Percentiles rank a stretch among this genome's conserved stretches.
phyloP scores from a whole-genome alignment of 2,797 vertebrate species.

The Clarias pachynema region DNA sequence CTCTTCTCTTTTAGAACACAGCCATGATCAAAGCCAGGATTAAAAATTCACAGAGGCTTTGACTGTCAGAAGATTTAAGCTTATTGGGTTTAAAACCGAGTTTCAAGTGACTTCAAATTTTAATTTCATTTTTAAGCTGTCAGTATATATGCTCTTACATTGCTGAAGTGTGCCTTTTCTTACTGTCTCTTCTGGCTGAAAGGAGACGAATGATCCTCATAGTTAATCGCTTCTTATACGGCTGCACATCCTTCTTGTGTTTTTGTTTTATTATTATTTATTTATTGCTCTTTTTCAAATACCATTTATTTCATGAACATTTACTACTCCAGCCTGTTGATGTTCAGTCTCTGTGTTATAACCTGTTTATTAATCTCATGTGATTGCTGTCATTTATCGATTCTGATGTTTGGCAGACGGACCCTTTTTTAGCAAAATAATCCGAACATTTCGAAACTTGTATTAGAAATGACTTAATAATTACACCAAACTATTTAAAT shows the following conservation, averaged over 20 bases:
- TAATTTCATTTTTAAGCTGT: slow-evolving; percentile 73
- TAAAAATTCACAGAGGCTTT: slow-evolving; percentile 72
- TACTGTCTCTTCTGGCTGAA: slow-evolving; percentile 58
- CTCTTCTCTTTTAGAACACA: slow-evolving; percentile 67
- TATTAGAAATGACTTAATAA: background rate
- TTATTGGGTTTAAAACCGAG: slow-evolving; percentile 80
- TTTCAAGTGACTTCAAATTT: slow-evolving; percentile 81
- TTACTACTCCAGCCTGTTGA: background rate
- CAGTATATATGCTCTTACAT: slow-evolving; percentile 74
- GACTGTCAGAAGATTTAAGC: slow-evolving; percentile 79
- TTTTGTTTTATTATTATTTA: background rate
- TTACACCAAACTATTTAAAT: background rate
- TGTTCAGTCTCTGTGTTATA: background rate
- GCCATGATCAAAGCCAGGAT: slow-evolving; percentile 79
- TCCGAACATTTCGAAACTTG: background rate
- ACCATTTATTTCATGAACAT: background rate
- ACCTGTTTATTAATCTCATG: background rate
- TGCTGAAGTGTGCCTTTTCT: slow-evolving; percentile 50
- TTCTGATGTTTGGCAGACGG: no score
- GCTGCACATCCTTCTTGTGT: background rate
- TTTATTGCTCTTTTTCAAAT: background rate
- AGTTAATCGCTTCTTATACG: slow-evolving; percentile 33
- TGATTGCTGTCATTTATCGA: background rate
- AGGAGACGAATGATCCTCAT: background rate
- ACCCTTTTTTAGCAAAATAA: background rate